These are phyloP conservation scores for Emydoidea blandingii DNA, from an alignment of 2,797 vertebrate species.

Conservation along the genomic window DNA sequence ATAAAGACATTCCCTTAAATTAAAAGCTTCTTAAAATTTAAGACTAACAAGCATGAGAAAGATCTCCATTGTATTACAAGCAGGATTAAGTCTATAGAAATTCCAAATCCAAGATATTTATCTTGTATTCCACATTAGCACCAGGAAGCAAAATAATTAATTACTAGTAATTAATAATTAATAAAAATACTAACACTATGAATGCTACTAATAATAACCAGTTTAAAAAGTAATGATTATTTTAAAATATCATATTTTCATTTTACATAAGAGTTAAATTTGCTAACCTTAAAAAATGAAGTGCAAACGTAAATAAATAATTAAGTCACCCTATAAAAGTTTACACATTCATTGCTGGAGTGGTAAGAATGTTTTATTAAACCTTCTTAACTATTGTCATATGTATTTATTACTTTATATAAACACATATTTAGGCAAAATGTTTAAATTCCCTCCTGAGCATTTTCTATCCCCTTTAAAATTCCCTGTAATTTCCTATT, in stretches of 20 bases:
- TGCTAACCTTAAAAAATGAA: conserved; percentile 64
- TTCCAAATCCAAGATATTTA: conserved; percentile 1
- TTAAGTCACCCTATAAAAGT: conserved; percentile 66
- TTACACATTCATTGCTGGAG: conserved; percentile 53
- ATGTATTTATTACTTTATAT: conserved; percentile 22
- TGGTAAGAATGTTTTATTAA: conserved; percentile 48
- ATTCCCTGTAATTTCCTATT: conserved; percentile 35
- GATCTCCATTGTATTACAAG: conserved; percentile 4
- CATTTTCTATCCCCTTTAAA: conserved; percentile 1
- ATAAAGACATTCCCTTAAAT: background rate
- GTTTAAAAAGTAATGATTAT: conserved; percentile 63
- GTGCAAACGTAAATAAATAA: conserved; percentile 73
- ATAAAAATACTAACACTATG: background rate
- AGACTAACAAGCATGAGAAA: background rate
- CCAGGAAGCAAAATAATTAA: background rate
- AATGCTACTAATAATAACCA: conserved; percentile 14
- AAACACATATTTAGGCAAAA: background rate
- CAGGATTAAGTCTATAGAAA: conserved; percentile 19
- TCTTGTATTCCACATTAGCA: conserved; percentile 48
- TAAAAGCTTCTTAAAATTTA: background rate
- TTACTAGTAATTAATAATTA: background rate
- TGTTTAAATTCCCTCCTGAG: background rate
- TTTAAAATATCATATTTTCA: conserved; percentile 67
- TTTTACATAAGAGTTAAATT: conserved; percentile 41
- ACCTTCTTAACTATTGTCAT: conserved; percentile 15